A percentile compares a stretch with the other conserved stretches of the same genome.
These are phyloP conservation scores for Apamea sordens DNA, from an alignment of 2,888 invertebrate species.

Conservation along the genomic window DNA sequence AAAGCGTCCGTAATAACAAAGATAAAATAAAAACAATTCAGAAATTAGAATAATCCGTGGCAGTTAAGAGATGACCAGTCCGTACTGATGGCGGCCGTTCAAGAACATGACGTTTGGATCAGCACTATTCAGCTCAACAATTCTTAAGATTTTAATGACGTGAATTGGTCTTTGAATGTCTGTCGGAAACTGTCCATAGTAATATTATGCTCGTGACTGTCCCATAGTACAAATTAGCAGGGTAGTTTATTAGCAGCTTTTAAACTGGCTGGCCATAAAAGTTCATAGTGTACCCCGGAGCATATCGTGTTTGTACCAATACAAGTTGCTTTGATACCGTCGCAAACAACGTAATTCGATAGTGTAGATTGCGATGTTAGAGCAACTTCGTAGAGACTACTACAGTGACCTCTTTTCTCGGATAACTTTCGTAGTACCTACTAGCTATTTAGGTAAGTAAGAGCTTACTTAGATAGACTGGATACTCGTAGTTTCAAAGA, in stretches of 20 bases:
- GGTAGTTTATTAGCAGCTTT: conserved; percentile 21
- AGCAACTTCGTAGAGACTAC: conserved; percentile 35
- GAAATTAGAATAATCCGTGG: no score
- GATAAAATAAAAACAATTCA: no score
- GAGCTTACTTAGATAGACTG: conserved; percentile 4
- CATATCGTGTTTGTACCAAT: conserved; percentile 45
- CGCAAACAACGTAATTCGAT: conserved; percentile 57
- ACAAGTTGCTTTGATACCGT: conserved; percentile 49
- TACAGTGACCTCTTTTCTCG: conserved; percentile 30
- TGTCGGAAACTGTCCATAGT: background rate
- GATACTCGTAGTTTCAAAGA: conserved; percentile 1
- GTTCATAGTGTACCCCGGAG: conserved; percentile 25
- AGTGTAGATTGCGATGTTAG: conserved; percentile 40
- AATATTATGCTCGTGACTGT: background rate
- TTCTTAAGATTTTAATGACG: background rate
- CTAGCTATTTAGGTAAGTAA: conserved; percentile 21
- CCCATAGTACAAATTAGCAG: background rate
- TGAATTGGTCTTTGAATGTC: background rate
- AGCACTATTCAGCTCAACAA: no score
- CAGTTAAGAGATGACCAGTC: no score
- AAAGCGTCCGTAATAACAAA: no score
- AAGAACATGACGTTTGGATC: no score
- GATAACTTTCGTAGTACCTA: conserved; percentile 20
- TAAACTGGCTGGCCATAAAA: conserved; percentile 35
- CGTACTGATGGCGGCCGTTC: no score